Evolutionary conservation across 2,888 invertebrate species (phyloP), one percentile per base, ranked within the genome.

Genomic region (Pristionchus mayeri): DNA sequence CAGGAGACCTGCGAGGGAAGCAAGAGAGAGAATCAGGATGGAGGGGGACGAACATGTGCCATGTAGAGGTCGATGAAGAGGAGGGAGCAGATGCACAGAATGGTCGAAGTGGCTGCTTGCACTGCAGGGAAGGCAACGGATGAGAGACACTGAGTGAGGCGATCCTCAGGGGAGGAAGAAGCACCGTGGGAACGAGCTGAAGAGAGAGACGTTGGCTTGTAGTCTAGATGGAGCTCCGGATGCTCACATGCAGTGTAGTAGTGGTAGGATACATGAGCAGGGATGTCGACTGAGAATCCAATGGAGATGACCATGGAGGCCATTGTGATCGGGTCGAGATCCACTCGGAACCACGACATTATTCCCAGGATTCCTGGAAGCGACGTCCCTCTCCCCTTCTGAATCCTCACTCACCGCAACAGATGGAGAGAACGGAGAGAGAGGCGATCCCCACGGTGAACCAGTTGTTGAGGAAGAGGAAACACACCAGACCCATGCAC

Each of bases 201-300:
- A n/a, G 44, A 24, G 50, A 30, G 27, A 7, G 24, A 71, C 16
- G 48, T 48, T 7, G 48, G 11, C 48, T 48, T 48, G 48, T 16
- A 7, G 16, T 48, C 16, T 16, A 11, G 7, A 48, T 48, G 60
- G 7, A 16, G 9, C n/a, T n/a, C n/a, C n/a, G n/a, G n/a, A n/a
- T n/a, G n/a, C 85, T 48, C n/a, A 87, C 89, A 87, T 34, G 90
- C 89, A 34, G 86, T 86, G 84, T 90, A 87, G 81, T 89, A 91
- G 79, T 91, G 91, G 79, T 89, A 91, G 3, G 90, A 87, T 9
- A 91, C 88, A 78, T 91, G 91, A 7, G 90, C 90, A 0, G 91
- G 91, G 21, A 91, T 91, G 67, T 91, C 91, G n/a, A 91, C 90
- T 2, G 89, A 89, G 87, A 91, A 91, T 7, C 91, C 91, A 78